These are phyloP conservation scores for Macropus fuliginosus DNA, from an alignment of 2,797 vertebrate species.

Conservation along the genomic window DNA sequence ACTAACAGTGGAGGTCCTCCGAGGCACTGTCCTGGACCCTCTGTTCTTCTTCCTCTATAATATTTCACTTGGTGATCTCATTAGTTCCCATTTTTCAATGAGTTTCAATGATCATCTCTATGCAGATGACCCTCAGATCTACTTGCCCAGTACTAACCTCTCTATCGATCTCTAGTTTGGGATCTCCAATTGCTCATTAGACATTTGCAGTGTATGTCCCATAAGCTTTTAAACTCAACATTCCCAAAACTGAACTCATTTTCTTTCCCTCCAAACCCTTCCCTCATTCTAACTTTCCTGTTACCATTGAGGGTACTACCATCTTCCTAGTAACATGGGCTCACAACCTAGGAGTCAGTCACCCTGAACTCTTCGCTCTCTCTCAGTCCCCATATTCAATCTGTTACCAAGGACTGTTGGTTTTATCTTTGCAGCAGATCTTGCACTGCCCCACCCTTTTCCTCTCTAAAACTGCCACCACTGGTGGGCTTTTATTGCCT, in stretches of 20 bases:
- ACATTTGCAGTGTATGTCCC: not conserved
- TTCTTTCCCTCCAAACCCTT: not conserved
- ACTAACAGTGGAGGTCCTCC: not conserved
- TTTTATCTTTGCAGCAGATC: not conserved
- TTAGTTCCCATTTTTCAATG: not conserved
- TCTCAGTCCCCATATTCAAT: not conserved
- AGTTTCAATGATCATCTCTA: not conserved
- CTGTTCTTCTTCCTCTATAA: not conserved
- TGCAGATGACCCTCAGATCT: not conserved
- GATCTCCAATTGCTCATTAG: not conserved
- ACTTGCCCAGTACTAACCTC: not conserved
- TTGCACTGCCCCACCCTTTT: not conserved
- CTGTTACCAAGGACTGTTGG: not conserved
- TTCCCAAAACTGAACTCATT: not conserved
- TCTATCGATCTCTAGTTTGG: not conserved
- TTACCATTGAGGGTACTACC: not conserved
- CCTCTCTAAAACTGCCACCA: not conserved
- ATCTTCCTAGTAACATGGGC: not conserved
- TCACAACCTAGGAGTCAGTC: not conserved
- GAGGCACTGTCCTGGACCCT: not conserved
- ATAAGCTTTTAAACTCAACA: not conserved
- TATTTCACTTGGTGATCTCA: not conserved
- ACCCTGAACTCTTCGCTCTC: not conserved
- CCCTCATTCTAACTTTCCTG: not conserved
- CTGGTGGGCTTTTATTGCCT: not conserved